Conservation (phyloP, 2,113 vertebrate genomes). For the Dolichallabes microphthalmus region DNA sequence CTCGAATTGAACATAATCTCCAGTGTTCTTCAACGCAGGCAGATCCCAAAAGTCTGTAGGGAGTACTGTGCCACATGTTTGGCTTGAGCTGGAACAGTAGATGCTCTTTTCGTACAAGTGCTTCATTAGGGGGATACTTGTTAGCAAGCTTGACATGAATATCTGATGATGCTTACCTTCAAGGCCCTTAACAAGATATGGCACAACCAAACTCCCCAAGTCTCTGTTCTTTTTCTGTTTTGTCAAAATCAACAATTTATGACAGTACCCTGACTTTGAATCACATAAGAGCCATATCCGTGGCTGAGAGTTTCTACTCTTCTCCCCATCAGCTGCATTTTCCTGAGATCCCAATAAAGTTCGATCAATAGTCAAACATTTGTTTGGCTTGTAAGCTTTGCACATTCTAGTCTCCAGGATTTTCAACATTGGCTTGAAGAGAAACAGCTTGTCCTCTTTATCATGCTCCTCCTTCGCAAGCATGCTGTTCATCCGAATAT, state of each 20-base stretch:
- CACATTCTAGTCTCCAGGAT: slow-evolving; percentile 65
- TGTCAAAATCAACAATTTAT: slow-evolving; percentile 68
- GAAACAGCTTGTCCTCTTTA: slow-evolving; percentile 57
- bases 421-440: slow-evolving; percentile 68
- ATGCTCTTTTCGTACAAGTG: slow-evolving; percentile 64
- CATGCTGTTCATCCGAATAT: slow-evolving; percentile 70
- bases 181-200: slow-evolving; percentile 63
- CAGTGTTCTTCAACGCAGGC: slow-evolving; percentile 60
- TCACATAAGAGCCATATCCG: slow-evolving; percentile 77
- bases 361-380: slow-evolving; percentile 68
- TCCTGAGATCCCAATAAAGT: slow-evolving; percentile 67
- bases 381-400: slow-evolving; percentile 67
- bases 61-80: slow-evolving; percentile 59
- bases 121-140: slow-evolving; percentile 65
- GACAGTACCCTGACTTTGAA: slow-evolving; percentile 78
- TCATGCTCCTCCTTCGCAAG: slow-evolving; percentile 21
- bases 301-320: slow-evolving; percentile 55
- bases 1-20: slow-evolving; percentile 69
- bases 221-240: slow-evolving; percentile 50
- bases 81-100: slow-evolving; percentile 71
- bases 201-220: slow-evolving; percentile 64
- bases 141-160: slow-evolving; percentile 66
- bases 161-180: slow-evolving; percentile 71
- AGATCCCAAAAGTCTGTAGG: slow-evolving; percentile 65
- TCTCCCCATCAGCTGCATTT: slow-evolving; percentile 43